phyloP scores from a whole-genome alignment of 2,888 invertebrate species.

The Synergus gifuensis region DNA sequence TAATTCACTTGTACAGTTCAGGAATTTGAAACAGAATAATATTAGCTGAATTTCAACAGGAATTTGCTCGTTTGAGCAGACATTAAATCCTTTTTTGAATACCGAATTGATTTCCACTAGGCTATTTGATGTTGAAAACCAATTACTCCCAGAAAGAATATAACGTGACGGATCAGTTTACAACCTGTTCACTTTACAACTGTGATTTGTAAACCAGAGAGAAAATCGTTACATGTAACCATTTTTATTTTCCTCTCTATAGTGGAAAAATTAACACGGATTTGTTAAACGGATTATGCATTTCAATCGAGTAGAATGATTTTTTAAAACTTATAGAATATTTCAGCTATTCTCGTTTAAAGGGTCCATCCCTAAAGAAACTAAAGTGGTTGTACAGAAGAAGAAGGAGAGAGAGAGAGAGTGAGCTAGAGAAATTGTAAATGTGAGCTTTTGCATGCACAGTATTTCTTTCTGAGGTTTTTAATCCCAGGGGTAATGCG shows the following conservation, averaged over 20 bases:
- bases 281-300: no score
- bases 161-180: constrained; percentile 55
- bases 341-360: background rate
- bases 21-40: background rate
- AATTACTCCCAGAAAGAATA: constrained; percentile 54
- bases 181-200: constrained; percentile 54
- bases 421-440: constrained; percentile 64
- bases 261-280: background rate
- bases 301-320: background rate
- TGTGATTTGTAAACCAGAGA: constrained; percentile 53
- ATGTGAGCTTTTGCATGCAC: constrained; percentile 70
- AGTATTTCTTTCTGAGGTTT: constrained; percentile 72
- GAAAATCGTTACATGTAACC: background rate
- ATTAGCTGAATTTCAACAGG: background rate
- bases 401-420: constrained; percentile 41
- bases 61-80: background rate
- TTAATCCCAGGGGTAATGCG: constrained; percentile 70
- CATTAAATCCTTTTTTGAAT: background rate
- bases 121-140: constrained; percentile 1
- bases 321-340: background rate
- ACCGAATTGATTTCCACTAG: background rate
- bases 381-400: constrained; percentile 43
- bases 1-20: background rate
- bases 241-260: background rate
- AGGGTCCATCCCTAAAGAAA: constrained; percentile 39